These are phyloP conservation scores for Nannoperca australis DNA, from an alignment of 2,797 vertebrate genomes.

Conservation along the genomic window DNA sequence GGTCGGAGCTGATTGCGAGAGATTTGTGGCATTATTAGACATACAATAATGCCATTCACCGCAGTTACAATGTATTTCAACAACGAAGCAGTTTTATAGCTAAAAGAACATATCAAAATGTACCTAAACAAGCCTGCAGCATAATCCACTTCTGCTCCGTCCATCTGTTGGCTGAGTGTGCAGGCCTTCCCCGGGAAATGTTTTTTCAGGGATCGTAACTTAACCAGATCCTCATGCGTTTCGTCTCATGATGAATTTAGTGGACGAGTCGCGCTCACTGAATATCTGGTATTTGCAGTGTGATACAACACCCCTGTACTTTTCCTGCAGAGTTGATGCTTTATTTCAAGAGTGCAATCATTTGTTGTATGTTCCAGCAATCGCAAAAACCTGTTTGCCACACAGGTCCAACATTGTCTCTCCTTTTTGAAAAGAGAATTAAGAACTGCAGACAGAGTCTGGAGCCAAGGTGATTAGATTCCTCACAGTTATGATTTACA, in stretches of 20 bases:
- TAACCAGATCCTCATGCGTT: background rate
- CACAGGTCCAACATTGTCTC: too few species aligned
- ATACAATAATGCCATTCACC: too few species aligned
- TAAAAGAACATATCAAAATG: background rate
- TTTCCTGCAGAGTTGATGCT: background rate
- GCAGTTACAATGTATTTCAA: background rate
- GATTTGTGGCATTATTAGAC: too few species aligned
- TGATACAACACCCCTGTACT: background rate
- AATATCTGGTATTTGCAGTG: too few species aligned
- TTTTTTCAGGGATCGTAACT: background rate
- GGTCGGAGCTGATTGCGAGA: too few species aligned
- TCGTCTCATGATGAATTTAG: background rate
- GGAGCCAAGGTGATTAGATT: background rate
- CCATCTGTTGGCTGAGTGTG: background rate
- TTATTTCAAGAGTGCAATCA: background rate
- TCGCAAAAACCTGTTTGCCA: too few species aligned
- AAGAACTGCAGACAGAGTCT: background rate
- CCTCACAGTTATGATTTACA: background rate
- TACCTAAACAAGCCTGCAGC: too few species aligned
- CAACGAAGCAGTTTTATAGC: background rate
- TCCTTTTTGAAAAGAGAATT: too few species aligned
- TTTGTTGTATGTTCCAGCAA: background rate
- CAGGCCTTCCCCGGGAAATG: background rate
- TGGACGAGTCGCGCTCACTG: background rate
- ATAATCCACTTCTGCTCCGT: too few species aligned